Percentiles rank a stretch among this genome's conserved stretches.
Evolutionary conservation across 2,113 vertebrate genomes (phyloP).

Genomic region (Oxyruncus cristatus): DNA sequence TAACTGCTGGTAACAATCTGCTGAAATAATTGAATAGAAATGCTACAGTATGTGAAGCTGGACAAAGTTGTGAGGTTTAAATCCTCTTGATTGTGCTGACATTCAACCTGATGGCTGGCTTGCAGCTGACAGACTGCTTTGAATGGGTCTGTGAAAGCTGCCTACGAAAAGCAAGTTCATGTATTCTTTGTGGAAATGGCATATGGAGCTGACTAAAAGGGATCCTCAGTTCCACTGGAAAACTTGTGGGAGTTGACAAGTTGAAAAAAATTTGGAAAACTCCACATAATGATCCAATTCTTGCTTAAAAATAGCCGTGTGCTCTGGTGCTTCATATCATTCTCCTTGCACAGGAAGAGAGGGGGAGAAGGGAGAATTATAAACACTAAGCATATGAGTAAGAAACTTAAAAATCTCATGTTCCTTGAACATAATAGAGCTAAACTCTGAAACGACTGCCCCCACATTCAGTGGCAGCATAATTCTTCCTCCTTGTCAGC

Average conservation of each 20-base stretch:
- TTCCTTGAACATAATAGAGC: not conserved
- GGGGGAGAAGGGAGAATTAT: not conserved
- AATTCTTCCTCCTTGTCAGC: not conserved
- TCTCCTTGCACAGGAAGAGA: not conserved
- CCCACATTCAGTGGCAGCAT: not conserved
- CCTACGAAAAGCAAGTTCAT: constrained; percentile 29
- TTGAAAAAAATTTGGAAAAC: constrained; percentile 48
- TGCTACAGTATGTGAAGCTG: not conserved
- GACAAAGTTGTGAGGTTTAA: constrained; percentile 15
- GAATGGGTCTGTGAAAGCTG: constrained; percentile 54
- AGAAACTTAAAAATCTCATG: not conserved
- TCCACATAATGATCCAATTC: constrained; percentile 40
- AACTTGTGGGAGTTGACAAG: constrained; percentile 61
- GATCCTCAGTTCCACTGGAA: constrained; percentile 45
- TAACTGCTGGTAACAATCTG: not conserved
- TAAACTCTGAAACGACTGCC: not conserved
- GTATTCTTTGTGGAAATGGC: constrained; percentile 36
- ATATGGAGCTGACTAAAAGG: constrained; percentile 60
- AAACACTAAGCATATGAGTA: not conserved
- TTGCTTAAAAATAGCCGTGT: constrained; percentile 29
- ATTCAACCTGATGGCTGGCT: constrained; percentile 33
- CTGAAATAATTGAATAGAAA: constrained; percentile 6
- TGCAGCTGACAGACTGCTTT: constrained; percentile 46
- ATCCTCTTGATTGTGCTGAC: constrained; percentile 28
- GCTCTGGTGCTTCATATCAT: not conserved